Conservation (phyloP, 2,113 vertebrate species). For the Salminus brasiliensis region DNA sequence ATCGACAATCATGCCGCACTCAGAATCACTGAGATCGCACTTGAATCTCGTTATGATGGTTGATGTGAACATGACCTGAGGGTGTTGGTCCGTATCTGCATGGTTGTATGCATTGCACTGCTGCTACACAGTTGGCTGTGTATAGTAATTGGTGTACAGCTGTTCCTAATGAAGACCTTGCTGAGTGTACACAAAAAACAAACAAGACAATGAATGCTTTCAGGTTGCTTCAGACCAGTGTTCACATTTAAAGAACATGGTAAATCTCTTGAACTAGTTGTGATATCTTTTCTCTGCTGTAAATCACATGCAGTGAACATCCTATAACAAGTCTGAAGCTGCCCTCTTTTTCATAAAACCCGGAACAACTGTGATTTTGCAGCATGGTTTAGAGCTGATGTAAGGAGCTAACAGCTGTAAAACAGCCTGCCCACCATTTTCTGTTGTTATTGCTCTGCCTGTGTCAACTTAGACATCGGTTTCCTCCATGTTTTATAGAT, state of each 20-base stretch:
- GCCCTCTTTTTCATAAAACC: not conserved
- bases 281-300: not conserved
- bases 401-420: constrained; percentile 25
- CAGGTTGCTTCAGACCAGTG: not conserved
- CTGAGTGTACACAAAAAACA: too few relatives aligned
- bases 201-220: too few relatives aligned
- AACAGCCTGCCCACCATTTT: not conserved
- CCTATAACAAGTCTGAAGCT: not conserved
- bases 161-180: too few relatives aligned
- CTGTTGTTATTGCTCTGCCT: not conserved
- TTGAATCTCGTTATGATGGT: too few relatives aligned
- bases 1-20: too few relatives aligned
- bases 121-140: too few relatives aligned
- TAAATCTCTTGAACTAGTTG: not conserved
- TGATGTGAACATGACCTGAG: too few relatives aligned
- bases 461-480: not conserved
- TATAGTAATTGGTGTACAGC: too few relatives aligned
- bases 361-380: not conserved
- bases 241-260: not conserved
- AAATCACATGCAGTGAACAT: not conserved
- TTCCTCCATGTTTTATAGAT: not conserved
- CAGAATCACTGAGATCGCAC: too few relatives aligned
- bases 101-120: too few relatives aligned
- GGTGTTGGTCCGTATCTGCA: too few relatives aligned
- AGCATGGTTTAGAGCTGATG: constrained; percentile 14